Evolutionary conservation across 2,888 invertebrate species (phyloP), one percentile per base, ranked within the genome.

Genomic region (Andrena hattorfiana): DNA sequence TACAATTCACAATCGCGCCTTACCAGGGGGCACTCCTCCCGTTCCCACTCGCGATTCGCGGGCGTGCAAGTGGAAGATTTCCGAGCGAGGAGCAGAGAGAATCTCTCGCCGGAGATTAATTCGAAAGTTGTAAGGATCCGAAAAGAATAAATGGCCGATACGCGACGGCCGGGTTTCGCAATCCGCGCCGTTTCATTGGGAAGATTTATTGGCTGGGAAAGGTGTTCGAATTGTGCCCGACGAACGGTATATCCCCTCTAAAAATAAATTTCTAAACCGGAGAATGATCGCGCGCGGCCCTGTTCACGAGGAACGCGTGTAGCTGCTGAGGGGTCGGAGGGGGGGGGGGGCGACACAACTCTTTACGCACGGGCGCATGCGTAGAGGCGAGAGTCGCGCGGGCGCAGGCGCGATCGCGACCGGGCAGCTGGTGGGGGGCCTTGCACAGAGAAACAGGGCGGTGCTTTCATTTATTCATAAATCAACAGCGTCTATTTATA

Each of bases 401-500:
- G 42, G 32, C 78, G 79, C 81, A 78, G 8, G 67, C 80, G 75
- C 69, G 28, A 20, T 20, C 16, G 59, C 75, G 62, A 13, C 4
- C 13, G 26, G 23, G 1, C 7, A 4, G 2, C n/a, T 13, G 48
- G 54, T 64, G 69, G 73, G 75, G 72, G 69, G 60, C 28, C 70
- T 63, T 69, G 71, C 69, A 77, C 72, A 78, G 54, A 76, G 67
- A 64, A 78, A 76, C 83, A 81, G 85, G 80, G 85, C 87, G 87
- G 86, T 87, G 91, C 92, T 92, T 93, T 92, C 92, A 91, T 93
- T 93, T 93, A 92, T 93, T 92, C 92, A 92, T 92, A 93, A 93
- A 93, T 92, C 93, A 93, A 92, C 92, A 90, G 90, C 81, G 80
- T 79, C 92, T 93, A 93, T 93, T 92, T 93, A 92, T 93, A 93